Conservation (phyloP, 2,888 invertebrate species). For the Xylota segnis region DNA sequence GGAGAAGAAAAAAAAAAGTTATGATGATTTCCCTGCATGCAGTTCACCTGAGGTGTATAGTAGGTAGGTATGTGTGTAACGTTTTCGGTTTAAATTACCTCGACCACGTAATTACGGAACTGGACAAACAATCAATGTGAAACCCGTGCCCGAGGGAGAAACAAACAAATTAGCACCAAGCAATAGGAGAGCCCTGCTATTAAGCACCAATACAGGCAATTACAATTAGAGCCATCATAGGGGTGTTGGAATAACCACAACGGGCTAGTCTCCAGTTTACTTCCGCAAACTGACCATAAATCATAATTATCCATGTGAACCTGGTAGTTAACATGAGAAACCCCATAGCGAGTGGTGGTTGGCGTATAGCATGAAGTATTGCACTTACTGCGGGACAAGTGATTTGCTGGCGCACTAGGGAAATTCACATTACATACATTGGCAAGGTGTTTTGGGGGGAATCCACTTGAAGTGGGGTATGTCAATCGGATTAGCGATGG, state of each 20-base stretch:
- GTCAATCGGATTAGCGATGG: too few species aligned
- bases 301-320: conserved; percentile 71
- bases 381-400: background rate
- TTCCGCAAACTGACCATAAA: conserved; percentile 73
- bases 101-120: conserved; percentile 35
- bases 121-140: conserved; percentile 40
- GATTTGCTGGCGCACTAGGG: background rate
- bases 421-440: conserved; percentile 12
- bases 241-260: conserved; percentile 65
- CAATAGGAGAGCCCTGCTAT: conserved; percentile 28
- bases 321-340: conserved; percentile 36
- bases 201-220: conserved; percentile 57
- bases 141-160: conserved; percentile 10
- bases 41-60: too few species aligned
- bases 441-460: background rate
- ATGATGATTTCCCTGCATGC: too few species aligned
- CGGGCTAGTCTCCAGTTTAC: conserved; percentile 45
- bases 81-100: conserved; percentile 1
- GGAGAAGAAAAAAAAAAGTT: too few species aligned
- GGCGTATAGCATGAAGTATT: conserved; percentile 25
- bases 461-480: background rate
- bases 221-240: conserved; percentile 66
- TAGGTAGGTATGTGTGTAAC: too few species aligned
- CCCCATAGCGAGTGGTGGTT: conserved; percentile 3
- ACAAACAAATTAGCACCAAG: conserved; percentile 70